A percentile compares a stretch with the other conserved stretches of the same genome.
Conservation (phyloP, 2,113 vertebrate genomes). For the Cryptomyrus ogoouensis region DNA sequence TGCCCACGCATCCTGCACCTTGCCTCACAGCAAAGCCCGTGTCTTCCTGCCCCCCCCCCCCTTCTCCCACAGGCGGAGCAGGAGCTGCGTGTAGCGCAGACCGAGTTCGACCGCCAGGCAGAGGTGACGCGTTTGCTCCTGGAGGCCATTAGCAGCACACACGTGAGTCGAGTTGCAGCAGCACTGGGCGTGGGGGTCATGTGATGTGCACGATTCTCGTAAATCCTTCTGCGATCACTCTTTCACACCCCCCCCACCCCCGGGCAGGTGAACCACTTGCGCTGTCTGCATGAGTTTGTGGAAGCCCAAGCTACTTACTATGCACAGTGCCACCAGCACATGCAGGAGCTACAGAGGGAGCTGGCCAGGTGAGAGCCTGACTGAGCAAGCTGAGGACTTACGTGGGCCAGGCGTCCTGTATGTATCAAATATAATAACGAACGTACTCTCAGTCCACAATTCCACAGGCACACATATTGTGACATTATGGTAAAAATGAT, state of each 20-base stretch:
- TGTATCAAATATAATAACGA: neutral
- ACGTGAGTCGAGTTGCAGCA: constrained; percentile 58
- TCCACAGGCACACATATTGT: neutral
- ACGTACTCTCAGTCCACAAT: neutral
- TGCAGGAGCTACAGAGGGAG: constrained; percentile 88
- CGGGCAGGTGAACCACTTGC: constrained; percentile 77
- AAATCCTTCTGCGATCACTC: neutral
- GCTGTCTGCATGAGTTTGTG: constrained; percentile 83
- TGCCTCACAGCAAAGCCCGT: neutral
- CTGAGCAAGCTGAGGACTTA: neutral
- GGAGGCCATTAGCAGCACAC: constrained; percentile 81
- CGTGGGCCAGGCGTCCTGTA: neutral
- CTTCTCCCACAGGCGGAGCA: constrained; percentile 73
- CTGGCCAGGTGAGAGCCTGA: constrained; percentile 70
- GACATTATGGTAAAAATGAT: neutral
- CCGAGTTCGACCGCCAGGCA: constrained; percentile 85
- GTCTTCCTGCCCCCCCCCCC: neutral
- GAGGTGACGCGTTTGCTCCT: constrained; percentile 76
- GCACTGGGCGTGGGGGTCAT: neutral
- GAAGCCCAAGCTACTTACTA: constrained; percentile 86
- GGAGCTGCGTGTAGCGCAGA: constrained; percentile 83
- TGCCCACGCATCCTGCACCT: neutral
- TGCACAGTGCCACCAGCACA: constrained; percentile 82
- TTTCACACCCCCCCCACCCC: neutral
- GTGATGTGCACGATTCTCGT: neutral